phyloP scores from a whole-genome alignment of 2,888 invertebrate species.

The Torymus tubicola region DNA sequence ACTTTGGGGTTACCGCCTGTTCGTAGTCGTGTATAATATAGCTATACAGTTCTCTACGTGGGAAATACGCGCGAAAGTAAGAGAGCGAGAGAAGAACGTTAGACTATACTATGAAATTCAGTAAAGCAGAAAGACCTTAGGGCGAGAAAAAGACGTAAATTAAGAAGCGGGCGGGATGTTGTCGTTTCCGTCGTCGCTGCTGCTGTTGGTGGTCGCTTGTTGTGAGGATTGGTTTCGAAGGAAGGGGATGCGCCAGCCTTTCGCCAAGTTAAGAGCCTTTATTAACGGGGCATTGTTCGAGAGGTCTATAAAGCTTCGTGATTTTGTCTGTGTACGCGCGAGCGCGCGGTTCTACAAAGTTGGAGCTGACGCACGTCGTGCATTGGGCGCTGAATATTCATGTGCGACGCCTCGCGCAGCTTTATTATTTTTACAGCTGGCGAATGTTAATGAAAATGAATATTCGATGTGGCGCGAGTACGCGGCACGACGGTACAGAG shows the following conservation, averaged over 20 bases:
- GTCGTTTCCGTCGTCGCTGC: conserved; percentile 16
- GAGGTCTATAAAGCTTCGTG: conserved; percentile 41
- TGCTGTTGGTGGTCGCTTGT: conserved; percentile 2
- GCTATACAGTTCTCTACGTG: background rate
- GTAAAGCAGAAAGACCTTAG: conserved; percentile 33
- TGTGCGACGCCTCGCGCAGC: background rate
- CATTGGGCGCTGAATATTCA: conserved; percentile 47
- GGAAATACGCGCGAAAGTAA: background rate
- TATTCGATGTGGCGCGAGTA: conserved; percentile 10
- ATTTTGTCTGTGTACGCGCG: conserved; percentile 18
- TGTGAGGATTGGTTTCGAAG: conserved; percentile 4
- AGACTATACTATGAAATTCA: conserved; percentile 29
- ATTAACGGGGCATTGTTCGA: conserved; percentile 50
- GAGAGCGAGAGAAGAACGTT: conserved; percentile 1
- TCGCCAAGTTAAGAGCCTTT: conserved; percentile 36
- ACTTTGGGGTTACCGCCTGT: conserved; percentile 56
- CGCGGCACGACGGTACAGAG: background rate
- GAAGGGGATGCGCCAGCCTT: background rate
- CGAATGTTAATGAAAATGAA: conserved; percentile 29
- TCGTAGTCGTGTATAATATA: background rate
- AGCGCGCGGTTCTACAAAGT: background rate
- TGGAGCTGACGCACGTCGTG: background rate
- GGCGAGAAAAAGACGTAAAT: conserved; percentile 33
- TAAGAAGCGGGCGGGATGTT: conserved; percentile 20
- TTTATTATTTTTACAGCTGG: conserved; percentile 31